Base-by-base conservation (phyloP, 1,140 invertebrate genomes). In the Drosophila murphyi region DNA sequence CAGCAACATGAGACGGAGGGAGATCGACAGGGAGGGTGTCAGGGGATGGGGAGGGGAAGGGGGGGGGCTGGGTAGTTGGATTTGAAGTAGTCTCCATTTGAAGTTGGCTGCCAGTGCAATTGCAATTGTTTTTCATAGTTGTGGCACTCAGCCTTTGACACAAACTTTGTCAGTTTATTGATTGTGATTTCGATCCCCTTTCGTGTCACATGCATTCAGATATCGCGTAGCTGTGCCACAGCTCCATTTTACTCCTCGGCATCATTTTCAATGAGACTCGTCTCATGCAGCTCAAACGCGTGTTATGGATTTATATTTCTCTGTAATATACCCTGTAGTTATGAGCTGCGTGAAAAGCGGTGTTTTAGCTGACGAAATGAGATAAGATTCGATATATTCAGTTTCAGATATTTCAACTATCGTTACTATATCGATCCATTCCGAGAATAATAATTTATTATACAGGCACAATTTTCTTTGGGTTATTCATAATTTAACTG, bases 161-260 rank as follows among this genome's bases (percentile, higher is more conserved):
- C 69, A 72, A 60, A 61, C 48, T 69, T 55, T 31, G 55, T 41
- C 56, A 41, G 48, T 65, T 63, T 72, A 74, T 73, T 78, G 64
- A 60, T 74, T 70, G 39, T 43, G 70, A 48, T 62, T 61, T 47
- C 39, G 41, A 35, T 68, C 41, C 12, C 28, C n/a, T 60, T 67
- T 59, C 57, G 48, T 74, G 64, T 70, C 75, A 63, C 71, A 52
- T 48, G 39, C 76, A 74, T 55, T 64, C 65, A 70, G 52, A 47
- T 52, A 54, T 69, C 56, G 39, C 29, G 37, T 7, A 29, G 29
- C 28, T 31, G 3, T 41, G 7, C 5, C 41, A 56, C 32, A 47
- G 31, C 31, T 2, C 54, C 57, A n/a, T 43, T n/a, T 43, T 10
- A n/a, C 39, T n/a, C 3, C 39, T n/a, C 3, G 10, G n/a, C n/a